These are phyloP conservation scores for Diphyllodes magnificus DNA, from an alignment of 2,113 vertebrate genomes.

Conservation along the genomic window DNA sequence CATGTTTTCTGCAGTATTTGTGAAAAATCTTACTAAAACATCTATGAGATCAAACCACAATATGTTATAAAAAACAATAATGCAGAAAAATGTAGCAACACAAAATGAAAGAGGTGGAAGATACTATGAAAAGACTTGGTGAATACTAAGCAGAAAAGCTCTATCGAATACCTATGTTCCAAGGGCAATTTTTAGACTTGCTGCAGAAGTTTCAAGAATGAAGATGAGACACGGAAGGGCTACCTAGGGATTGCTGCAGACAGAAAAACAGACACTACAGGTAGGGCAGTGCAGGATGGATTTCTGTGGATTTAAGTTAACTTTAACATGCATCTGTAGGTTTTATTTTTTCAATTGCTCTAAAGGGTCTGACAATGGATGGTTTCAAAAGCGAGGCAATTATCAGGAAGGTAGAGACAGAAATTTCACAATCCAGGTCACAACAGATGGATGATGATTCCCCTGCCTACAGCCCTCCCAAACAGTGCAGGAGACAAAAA, in stretches of 20 bases:
- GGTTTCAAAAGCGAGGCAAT: neutral
- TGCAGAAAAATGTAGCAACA: neutral
- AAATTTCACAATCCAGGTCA: neutral
- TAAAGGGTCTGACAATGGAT: neutral
- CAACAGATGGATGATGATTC: neutral
- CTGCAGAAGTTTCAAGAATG: neutral
- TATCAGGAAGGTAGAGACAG: neutral
- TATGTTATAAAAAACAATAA: neutral
- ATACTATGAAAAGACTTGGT: neutral
- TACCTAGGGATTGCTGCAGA: neutral
- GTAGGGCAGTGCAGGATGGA: neutral
- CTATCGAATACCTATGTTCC: neutral
- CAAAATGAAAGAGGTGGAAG: neutral
- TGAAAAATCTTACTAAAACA: neutral
- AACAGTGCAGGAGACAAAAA: neutral
- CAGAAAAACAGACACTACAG: neutral
- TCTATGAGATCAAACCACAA: neutral
- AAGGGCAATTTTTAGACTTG: neutral
- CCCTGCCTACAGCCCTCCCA: neutral
- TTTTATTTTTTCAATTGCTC: neutral
- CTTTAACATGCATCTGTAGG: neutral
- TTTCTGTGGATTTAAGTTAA: neutral
- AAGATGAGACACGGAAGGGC: neutral
- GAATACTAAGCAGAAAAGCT: neutral
- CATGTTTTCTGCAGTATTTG: neutral